Conservation (phyloP, 2,888 invertebrate species). For the Physocephala rufipes region DNA sequence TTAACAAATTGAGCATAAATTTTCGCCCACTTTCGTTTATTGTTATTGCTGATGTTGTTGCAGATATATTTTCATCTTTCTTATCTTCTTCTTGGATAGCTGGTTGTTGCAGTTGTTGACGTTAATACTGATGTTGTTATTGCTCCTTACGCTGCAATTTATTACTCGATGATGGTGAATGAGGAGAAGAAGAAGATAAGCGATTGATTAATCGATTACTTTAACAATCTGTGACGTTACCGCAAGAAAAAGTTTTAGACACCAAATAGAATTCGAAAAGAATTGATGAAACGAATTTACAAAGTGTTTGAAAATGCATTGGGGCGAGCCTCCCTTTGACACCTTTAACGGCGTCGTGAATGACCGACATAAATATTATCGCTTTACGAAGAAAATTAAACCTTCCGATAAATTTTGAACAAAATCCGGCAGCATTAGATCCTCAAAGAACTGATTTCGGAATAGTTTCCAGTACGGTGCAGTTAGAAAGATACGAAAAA, state of each 20-base stretch:
- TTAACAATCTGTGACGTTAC: conserved; percentile 4
- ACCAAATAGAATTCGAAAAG: no score
- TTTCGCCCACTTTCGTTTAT: conserved; percentile 30
- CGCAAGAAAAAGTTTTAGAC: neutral
- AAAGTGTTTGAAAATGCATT: no score
- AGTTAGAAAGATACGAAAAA: neutral
- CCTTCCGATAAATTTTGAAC: neutral
- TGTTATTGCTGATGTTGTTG: conserved; percentile 4
- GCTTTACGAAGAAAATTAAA: neutral
- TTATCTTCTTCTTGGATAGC: neutral
- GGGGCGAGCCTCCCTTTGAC: no score
- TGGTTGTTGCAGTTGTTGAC: conserved; percentile 10
- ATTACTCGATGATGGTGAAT: conserved; percentile 2
- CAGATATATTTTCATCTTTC: conserved; percentile 7
- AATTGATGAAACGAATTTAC: no score
- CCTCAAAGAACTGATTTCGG: neutral
- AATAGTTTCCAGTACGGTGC: no score
- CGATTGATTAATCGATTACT: neutral
- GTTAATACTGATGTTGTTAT: neutral
- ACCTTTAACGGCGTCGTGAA: no score
- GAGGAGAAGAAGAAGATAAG: neutral
- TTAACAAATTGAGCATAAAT: conserved; percentile 35
- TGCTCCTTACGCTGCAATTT: neutral
- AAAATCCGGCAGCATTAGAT: neutral
- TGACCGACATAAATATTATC: neutral